Percentiles rank a stretch among this genome's conserved stretches.
Evolutionary conservation across 2,888 invertebrate species (phyloP).

Genomic region (Leptinotarsa tumamoca): DNA sequence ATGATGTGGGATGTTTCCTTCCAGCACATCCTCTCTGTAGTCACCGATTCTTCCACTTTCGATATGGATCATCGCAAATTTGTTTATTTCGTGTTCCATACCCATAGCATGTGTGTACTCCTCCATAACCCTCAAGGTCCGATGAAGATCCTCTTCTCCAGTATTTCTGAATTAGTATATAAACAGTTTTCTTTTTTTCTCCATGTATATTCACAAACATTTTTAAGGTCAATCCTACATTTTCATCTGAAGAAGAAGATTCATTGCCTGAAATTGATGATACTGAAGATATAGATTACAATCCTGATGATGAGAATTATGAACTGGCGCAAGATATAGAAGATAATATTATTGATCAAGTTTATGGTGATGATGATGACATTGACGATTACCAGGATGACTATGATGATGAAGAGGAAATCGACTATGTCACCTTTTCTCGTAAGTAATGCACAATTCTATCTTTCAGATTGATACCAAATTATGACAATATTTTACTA

Average conservation of each 20-base stretch:
- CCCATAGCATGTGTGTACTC: too few relatives aligned
- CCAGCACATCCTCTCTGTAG: too few relatives aligned
- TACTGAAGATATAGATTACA: slow-evolving; percentile 38
- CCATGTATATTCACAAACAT: background rate
- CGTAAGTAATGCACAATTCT: slow-evolving; percentile 1
- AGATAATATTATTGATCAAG: slow-evolving; percentile 11
- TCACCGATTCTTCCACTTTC: too few relatives aligned
- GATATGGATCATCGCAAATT: too few relatives aligned
- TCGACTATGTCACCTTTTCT: slow-evolving; percentile 46
- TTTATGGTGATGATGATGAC: slow-evolving; percentile 15
- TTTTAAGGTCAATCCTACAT: slow-evolving; percentile 19
- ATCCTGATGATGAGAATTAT: slow-evolving; percentile 41
- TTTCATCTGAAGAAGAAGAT: slow-evolving; percentile 31
- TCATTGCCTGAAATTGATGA: slow-evolving; percentile 21
- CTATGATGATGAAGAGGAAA: slow-evolving; percentile 30
- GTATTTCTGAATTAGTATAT: too few relatives aligned
- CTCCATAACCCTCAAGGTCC: too few relatives aligned
- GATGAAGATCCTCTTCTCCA: background rate
- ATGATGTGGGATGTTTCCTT: too few relatives aligned
- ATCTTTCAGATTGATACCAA: too few relatives aligned
- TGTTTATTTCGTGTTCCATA: too few relatives aligned
- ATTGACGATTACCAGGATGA: background rate
- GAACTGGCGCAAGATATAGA: slow-evolving; percentile 32
- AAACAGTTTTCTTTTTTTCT: too few relatives aligned
- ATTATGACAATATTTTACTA: too few relatives aligned